Conservation (phyloP, 2,888 invertebrate species). For the Andrena trimmerana region DNA sequence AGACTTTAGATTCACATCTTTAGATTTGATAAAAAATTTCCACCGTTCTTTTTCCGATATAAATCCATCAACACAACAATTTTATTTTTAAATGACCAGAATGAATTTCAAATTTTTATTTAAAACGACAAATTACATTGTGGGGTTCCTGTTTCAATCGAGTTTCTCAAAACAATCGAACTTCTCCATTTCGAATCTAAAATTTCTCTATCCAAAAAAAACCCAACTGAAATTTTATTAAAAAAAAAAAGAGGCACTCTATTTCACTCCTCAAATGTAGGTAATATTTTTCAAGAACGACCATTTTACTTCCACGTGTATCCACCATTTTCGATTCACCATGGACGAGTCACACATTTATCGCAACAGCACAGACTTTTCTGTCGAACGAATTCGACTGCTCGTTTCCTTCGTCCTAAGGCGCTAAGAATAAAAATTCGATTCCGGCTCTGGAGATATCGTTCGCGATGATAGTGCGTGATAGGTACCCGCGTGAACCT, state of each 20-base stretch:
- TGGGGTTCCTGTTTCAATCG: neutral
- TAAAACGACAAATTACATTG: neutral
- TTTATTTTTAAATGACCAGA: too few relatives aligned
- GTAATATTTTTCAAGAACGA: neutral
- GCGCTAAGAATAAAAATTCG: neutral
- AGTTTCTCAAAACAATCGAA: neutral
- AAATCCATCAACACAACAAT: neutral
- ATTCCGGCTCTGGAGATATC: conserved; percentile 15
- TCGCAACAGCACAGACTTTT: neutral
- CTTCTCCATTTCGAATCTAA: neutral
- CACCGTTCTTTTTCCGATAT: neutral
- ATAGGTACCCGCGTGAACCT: conserved; percentile 67
- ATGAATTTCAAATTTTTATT: neutral
- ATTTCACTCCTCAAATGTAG: too few relatives aligned
- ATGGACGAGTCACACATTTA: neutral
- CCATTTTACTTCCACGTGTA: neutral
- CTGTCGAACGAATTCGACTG: neutral
- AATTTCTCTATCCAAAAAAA: neutral
- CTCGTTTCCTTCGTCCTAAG: neutral
- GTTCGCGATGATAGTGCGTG: conserved; percentile 59
- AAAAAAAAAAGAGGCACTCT: too few relatives aligned
- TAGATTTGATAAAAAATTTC: neutral
- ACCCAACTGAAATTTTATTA: neutral
- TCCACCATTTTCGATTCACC: neutral
- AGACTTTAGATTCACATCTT: neutral